A percentile compares a stretch with the other conserved stretches of the same genome.
These are phyloP conservation scores for Cosmopolites sordidus DNA, from an alignment of 2,888 invertebrate genomes.

Conservation along the genomic window DNA sequence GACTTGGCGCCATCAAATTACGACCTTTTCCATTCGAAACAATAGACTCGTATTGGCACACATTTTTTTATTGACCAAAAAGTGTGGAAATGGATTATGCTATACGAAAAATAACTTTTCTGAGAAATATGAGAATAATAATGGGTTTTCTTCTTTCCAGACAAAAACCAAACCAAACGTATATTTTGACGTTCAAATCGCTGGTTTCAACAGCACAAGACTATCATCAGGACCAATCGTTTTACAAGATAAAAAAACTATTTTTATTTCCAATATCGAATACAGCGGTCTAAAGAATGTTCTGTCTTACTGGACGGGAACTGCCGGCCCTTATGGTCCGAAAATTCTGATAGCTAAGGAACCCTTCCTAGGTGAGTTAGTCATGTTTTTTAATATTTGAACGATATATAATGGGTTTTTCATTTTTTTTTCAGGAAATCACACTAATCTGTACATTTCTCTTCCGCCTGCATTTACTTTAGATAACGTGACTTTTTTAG, in stretches of 20 bases:
- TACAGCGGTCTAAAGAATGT: conserved; percentile 28
- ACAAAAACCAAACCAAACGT: not conserved
- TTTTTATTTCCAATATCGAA: conserved; percentile 34
- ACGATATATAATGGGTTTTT: not conserved
- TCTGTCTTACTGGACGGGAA: conserved; percentile 35
- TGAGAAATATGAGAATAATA: no score
- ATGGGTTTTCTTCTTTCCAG: no score
- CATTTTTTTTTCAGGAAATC: conserved; percentile 12
- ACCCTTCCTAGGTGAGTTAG: conserved; percentile 7
- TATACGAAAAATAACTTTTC: no score
- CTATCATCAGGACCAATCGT: conserved; percentile 34
- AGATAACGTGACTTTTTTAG: conserved; percentile 35
- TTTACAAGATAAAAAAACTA: conserved; percentile 32
- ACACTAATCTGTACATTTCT: conserved; percentile 31
- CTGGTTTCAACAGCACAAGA: conserved; percentile 26
- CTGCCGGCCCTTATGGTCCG: conserved; percentile 21
- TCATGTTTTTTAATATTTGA: not conserved
- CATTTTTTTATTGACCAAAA: no score
- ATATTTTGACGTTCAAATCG: conserved; percentile 19
- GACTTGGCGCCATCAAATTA: no score
- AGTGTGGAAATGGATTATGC: no score
- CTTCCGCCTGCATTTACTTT: conserved; percentile 30
- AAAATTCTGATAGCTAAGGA: conserved; percentile 1
- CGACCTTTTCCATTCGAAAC: no score
- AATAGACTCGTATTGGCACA: no score